Evolutionary conservation across 2,888 invertebrate species (phyloP).

Genomic region (Sceliomorpha sp.): DNA sequence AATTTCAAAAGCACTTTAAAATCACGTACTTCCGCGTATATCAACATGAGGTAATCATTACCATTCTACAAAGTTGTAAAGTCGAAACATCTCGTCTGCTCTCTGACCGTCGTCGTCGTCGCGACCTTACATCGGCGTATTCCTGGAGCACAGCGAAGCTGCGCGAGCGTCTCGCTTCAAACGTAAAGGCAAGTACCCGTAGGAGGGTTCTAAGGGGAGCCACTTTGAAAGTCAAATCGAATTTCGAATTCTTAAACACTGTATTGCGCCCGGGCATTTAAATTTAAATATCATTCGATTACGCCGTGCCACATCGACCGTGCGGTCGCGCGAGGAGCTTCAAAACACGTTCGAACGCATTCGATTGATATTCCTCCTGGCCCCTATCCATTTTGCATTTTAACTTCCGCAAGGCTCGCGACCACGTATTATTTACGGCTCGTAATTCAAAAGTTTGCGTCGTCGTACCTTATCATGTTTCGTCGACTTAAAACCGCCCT

Average conservation of each 20-base stretch:
- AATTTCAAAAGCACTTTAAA: no score
- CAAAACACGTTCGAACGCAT: constrained; percentile 36
- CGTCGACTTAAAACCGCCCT: no score
- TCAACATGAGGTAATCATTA: no score
- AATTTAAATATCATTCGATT: constrained; percentile 78
- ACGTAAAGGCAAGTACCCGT: background rate
- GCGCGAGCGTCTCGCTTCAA: no score
- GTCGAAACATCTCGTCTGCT: no score
- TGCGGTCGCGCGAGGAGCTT: constrained; percentile 11
- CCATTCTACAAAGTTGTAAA: no score
- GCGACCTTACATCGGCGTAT: no score
- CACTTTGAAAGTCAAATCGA: constrained; percentile 74
- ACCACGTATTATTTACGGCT: constrained; percentile 50
- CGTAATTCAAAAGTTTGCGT: constrained; percentile 54
- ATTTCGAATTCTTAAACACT: constrained; percentile 75
- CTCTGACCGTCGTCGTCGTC: no score
- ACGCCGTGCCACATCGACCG: constrained; percentile 47
- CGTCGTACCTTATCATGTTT: constrained; percentile 44
- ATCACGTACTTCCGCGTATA: no score
- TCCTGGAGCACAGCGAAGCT: no score
- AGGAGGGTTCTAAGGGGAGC: constrained; percentile 26
- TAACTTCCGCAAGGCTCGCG: constrained; percentile 48
- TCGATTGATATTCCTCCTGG: constrained; percentile 29
- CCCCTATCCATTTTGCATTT: constrained; percentile 35
- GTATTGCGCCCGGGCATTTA: constrained; percentile 74